Base-by-base conservation (phyloP, 2,888 invertebrate species). In the Petrophora chlorosata region DNA sequence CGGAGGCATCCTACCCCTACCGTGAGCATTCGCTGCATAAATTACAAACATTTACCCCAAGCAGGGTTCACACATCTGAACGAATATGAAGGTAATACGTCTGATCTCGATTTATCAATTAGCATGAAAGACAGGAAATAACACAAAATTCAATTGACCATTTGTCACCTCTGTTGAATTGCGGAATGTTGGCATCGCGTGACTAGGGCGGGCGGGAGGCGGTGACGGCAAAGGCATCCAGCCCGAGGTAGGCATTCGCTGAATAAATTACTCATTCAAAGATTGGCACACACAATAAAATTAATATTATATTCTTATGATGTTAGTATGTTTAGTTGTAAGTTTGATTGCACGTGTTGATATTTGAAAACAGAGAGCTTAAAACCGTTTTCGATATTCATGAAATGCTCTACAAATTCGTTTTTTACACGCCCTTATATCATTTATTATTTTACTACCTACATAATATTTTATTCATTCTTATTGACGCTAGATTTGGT, bases 121-220 rank as follows among this genome's bases (percentile, higher is more conserved):
- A n/a, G n/a, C n/a, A n/a, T n/a, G n/a, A n/a, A n/a, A n/a, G n/a
- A n/a, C n/a, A n/a, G n/a, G n/a, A n/a, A n/a, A n/a, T n/a, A n/a
- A n/a, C n/a, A n/a, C n/a, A n/a, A n/a, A 85, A 84, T 85, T 85
- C 77, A 76, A 85, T 84, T 85, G 77, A 78, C 82, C 78, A 85
- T 86, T 85, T 85, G 85, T 86, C 85, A 85, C 84, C 80, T 83
- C 68, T 61, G 70, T 68, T 76, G 74, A 78, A 79, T 79, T 78
- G 79, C 65, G 73, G 85, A 87, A 88, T 87, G 87, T 76, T 59
- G 72, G 70, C 61, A 81, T 89, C 80, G 88, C 88, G 88, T 87
- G 86, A 83, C 83, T 76, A 56, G 62, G 60, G 59, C 56, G 61
- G 67, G 68, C 68, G 71, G 71, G n/a, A n/a, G n/a, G n/a, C n/a